A percentile compares a stretch with the other conserved stretches of the same genome.
Evolutionary conservation across 2,797 vertebrate genomes (phyloP).

Genomic region (Hemibagrus guttatus): DNA sequence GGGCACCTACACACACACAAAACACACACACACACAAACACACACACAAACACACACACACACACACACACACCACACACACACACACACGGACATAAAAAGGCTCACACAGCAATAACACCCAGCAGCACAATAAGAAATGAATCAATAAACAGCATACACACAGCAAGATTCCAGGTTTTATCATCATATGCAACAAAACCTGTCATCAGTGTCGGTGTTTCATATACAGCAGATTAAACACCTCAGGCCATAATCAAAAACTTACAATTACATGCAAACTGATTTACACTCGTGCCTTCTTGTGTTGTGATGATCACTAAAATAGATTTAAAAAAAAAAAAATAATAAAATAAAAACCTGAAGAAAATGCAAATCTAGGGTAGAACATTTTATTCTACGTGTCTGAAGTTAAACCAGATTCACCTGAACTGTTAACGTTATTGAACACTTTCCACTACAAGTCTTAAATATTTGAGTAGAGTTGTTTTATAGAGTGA

Average conservation of each 20-base stretch:
- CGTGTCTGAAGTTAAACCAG: background rate
- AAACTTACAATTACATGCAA: slow-evolving; percentile 12
- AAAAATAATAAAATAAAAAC: no score
- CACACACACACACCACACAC: slow-evolving; percentile 19
- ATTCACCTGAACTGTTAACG: background rate
- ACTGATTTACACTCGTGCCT: background rate
- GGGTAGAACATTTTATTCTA: background rate
- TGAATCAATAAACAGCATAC: slow-evolving; percentile 20
- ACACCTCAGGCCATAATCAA: background rate
- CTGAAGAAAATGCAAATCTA: background rate
- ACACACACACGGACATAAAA: background rate
- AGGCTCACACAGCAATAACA: slow-evolving; percentile 10
- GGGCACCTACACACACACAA: slow-evolving; percentile 13
- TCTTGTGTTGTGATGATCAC: background rate
- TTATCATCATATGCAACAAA: slow-evolving; percentile 3
- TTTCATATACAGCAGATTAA: background rate
- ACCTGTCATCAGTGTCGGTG: background rate
- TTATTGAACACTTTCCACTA: background rate
- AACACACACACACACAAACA: background rate
- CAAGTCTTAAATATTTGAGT: background rate
- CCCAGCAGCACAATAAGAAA: slow-evolving; percentile 22
- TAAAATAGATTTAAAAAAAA: background rate
- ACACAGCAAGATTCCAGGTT: slow-evolving; percentile 22
- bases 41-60: slow-evolving; percentile 11
- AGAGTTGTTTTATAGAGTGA: no score